Evolutionary conservation across 2,888 invertebrate species (phyloP), one percentile per base, ranked within the genome.

Genomic region (Thalpophila matura): DNA sequence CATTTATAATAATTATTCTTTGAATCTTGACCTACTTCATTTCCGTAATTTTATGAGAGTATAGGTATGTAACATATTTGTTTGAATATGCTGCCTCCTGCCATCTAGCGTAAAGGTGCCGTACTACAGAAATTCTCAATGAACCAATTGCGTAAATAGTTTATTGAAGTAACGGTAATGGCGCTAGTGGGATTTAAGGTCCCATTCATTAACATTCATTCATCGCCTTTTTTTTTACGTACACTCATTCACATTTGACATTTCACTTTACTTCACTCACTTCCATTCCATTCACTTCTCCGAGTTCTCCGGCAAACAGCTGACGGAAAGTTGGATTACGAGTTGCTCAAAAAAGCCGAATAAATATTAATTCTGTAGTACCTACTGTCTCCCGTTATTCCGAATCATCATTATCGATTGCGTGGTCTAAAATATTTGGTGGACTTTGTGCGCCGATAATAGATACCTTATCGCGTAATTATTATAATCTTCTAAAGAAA

Each of bases 231-330:
- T 24, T 27, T 38, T 31, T 26, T 18, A 26, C 43, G 6, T 18
- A 46, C 40, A 18, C 10, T 54, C 29, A 35, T 22, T 60, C 54
- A 42, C 53, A n/a, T n/a, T n/a, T n/a, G n/a, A n/a, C n/a, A n/a
- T n/a, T 2, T 33, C 14, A 33, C 33, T 33, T 33, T 46, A 20
- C 27, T 50, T 57, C 31, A 33, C 16, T 37, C n/a, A n/a, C n/a
- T n/a, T n/a, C n/a, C n/a, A n/a, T n/a, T n/a, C n/a, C n/a, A n/a
- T n/a, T n/a, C n/a, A n/a, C n/a, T n/a, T n/a, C n/a, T n/a, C n/a
- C n/a, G n/a, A n/a, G n/a, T 42, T 50, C 16, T 9, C 51, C 61
- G 64, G 58, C 60, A 64, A 80, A 63, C 80, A 81, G 82, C 82
- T 83, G 83, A 60, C 63, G 22, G 51, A 55, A 59, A 74, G 70